Percentiles rank a stretch among this genome's conserved stretches.
Conservation (phyloP, 2,797 vertebrate species). For the Sebastes vulpes region DNA sequence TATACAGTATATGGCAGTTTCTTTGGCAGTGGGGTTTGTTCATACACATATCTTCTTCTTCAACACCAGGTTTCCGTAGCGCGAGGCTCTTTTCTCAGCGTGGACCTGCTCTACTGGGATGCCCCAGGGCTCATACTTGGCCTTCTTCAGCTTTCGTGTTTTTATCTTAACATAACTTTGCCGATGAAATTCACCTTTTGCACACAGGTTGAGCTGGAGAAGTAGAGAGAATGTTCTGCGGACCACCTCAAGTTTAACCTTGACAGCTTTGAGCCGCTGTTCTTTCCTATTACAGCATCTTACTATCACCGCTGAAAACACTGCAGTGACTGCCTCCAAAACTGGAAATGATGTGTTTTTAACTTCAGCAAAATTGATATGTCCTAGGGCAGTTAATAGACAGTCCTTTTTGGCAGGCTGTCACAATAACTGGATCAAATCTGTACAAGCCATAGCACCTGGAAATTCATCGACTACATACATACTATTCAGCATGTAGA, state of each 20-base stretch:
- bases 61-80: background rate
- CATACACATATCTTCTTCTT: constrained; percentile 3
- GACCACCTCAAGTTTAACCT: background rate
- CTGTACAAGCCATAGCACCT: background rate
- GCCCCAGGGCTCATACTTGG: constrained; percentile 19
- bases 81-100: background rate
- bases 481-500: background rate
- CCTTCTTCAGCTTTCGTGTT: background rate
- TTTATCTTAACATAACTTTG: background rate
- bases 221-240: background rate
- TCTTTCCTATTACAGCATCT: background rate
- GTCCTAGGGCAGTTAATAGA: background rate
- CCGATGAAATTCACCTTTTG: background rate
- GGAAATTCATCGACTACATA: background rate
- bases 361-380: background rate
- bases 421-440: background rate
- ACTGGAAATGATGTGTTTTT: background rate
- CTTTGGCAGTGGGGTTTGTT: constrained; percentile 1
- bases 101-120: background rate
- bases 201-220: background rate
- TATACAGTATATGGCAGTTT: background rate
- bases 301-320: too few species aligned
- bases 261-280: background rate
- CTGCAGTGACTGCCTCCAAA: background rate
- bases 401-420: background rate